Conservation (phyloP, 1,140 invertebrate genomes). For the Megalonaias nervosa region DNA sequence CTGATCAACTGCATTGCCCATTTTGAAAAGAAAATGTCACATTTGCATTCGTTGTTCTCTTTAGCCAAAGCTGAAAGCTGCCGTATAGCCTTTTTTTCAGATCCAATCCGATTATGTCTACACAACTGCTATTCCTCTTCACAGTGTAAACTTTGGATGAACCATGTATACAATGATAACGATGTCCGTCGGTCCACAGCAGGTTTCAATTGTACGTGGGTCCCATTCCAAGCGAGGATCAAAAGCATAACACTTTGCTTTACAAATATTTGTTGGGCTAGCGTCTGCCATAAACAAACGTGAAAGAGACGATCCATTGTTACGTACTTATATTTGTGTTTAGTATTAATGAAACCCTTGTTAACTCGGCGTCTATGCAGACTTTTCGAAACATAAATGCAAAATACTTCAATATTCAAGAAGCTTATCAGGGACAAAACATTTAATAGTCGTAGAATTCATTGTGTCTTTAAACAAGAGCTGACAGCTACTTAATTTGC, state of each 20-base stretch:
- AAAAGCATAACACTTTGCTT: neutral
- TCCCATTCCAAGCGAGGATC: slow-evolving; percentile 11
- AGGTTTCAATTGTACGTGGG: neutral
- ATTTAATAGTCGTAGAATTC: too few species aligned
- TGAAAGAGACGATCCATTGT: too few species aligned
- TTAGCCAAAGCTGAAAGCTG: neutral
- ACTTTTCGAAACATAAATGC: too few species aligned
- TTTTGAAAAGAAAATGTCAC: neutral
- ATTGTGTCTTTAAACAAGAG: too few species aligned
- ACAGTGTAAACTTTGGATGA: neutral
- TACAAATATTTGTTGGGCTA: neutral
- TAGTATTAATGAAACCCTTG: too few species aligned
- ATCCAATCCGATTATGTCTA: slow-evolving; percentile 4
- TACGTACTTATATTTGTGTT: too few species aligned
- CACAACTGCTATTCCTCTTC: neutral
- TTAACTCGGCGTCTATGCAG: too few species aligned
- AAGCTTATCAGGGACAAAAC: too few species aligned
- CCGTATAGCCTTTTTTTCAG: slow-evolving; percentile 5
- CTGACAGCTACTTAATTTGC: too few species aligned
- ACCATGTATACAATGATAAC: neutral
- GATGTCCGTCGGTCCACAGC: slow-evolving; percentile 2
- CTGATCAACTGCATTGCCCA: neutral
- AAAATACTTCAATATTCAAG: too few species aligned
- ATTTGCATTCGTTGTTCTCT: neutral
- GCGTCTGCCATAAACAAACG: slow-evolving; percentile 1